Base-by-base conservation (phyloP, 2,888 invertebrate genomes). In the Drosophila monieri region DNA sequence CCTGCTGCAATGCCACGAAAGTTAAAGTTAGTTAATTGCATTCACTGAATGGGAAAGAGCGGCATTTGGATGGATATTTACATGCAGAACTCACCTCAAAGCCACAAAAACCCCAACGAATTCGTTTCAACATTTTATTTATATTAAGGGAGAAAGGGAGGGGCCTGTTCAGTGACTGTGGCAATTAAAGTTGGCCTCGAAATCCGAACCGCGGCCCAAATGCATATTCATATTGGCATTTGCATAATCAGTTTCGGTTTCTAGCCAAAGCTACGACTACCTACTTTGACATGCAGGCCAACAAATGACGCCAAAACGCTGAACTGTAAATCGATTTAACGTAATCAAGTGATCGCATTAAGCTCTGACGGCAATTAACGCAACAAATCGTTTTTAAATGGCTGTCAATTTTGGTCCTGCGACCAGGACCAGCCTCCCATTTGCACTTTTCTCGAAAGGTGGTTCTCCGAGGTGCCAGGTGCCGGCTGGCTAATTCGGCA, bases 211-310 rank as follows among this genome's bases (percentile, higher is more conserved):
- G 21, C 56, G 21, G 14, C 46, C 44, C 12, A 44, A 58, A 57
- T 14, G 35, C 32, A 32, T 44, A 51, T n/a, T 15, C 25, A 56
- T 56, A 68, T 48, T 55, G 25, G 21, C 53, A 78, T 87, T 87
- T 78, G 70, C 77, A 87, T 87, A 87, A 87, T 85, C 69, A 74
- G 73, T 78, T 78, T 48, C 10, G 25, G 25, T n/a, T 53, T 48
- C 51, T 9, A 27, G 27, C 27, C 9, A 27, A 23, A 23, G 9
- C 27, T 27, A 27, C 9, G 9, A 2, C 2, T 0, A 2, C 9
- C 27, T 46, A 51, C 39, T 52, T 18, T 41, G n/a, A 57, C 59
- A 56, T 37, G 53, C 10, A 41, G 15, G 10, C n/a, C 32, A 47
- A 23, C 32, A 56, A 27, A 35, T 30, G 46, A 14, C 21, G 39